A percentile compares a stretch with the other conserved stretches of the same genome.
These are phyloP conservation scores for Eulemur macaco DNA, from an alignment of 2,113 vertebrate species.

Conservation along the genomic window DNA sequence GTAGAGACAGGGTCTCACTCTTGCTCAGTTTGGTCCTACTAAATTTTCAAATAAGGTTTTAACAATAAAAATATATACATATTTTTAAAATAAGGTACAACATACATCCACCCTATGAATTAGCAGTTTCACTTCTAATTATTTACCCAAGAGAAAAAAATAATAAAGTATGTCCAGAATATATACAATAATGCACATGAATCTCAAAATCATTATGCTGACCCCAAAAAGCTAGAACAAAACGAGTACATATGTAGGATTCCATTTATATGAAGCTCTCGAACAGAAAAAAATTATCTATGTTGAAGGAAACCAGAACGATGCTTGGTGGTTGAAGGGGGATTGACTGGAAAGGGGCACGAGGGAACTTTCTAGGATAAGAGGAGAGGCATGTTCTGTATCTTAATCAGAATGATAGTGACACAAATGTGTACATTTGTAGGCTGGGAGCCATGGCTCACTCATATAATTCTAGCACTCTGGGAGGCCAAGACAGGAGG, in stretches of 20 bases:
- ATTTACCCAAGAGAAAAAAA: neutral
- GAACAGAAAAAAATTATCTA: neutral
- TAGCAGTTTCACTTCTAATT: neutral
- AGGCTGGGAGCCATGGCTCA: no score
- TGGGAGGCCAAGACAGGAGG: no score
- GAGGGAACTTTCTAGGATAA: neutral
- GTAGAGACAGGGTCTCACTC: no score
- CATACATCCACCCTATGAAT: neutral
- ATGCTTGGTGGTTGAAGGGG: neutral
- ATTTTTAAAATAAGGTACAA: slow-evolving; percentile 24
- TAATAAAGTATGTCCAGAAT: neutral
- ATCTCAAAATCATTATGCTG: slow-evolving; percentile 15
- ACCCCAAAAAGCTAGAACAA: neutral
- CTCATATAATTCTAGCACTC: no score
- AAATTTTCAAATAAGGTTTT: neutral
- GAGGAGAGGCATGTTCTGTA: neutral
- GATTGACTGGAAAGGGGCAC: neutral
- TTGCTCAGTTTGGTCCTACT: neutral
- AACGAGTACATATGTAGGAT: neutral
- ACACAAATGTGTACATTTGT: neutral
- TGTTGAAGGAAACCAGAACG: neutral
- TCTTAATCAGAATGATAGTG: slow-evolving; percentile 10
- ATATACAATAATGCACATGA: neutral
- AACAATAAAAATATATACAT: neutral
- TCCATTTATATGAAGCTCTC: neutral